phyloP scores from a whole-genome alignment of 2,888 invertebrate species.

The Panorpa germanica region DNA sequence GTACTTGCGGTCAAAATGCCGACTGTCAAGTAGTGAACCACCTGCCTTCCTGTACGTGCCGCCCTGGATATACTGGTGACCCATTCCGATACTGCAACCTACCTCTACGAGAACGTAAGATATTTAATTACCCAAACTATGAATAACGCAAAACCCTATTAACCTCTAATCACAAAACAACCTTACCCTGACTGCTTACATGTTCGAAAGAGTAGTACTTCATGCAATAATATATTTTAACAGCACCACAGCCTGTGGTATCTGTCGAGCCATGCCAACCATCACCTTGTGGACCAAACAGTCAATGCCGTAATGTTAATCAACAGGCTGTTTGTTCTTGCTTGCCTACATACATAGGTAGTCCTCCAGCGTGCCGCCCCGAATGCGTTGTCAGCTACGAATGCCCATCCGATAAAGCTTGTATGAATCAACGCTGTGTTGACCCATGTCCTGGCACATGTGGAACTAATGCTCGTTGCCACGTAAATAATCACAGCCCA shows the following conservation, averaged over 20 bases:
- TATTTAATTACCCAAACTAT: too few species aligned
- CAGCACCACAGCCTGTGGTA: constrained; percentile 8
- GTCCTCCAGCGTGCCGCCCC: constrained; percentile 32
- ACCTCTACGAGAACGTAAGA: constrained; percentile 20
- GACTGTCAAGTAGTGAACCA: constrained; percentile 45
- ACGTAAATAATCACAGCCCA: constrained; percentile 49
- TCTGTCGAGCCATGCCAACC: constrained; percentile 49
- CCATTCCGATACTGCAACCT: constrained; percentile 48
- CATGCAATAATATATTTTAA: constrained; percentile 29
- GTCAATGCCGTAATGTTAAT: constrained; percentile 35
- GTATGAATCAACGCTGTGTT: constrained; percentile 44
- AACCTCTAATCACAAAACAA: too few species aligned
- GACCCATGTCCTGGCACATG: constrained; percentile 53
- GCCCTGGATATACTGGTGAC: constrained; percentile 40
- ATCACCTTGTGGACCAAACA: constrained; percentile 40
- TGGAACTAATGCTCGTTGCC: constrained; percentile 44
- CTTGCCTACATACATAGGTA: constrained; percentile 41
- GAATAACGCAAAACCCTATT: too few species aligned
- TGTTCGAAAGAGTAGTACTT: constrained; percentile 16
- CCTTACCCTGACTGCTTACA: background rate
- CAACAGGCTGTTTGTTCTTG: constrained; percentile 50
- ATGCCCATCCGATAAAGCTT: constrained; percentile 42
- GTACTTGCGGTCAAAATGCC: constrained; percentile 42
- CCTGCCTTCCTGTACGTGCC: constrained; percentile 39
- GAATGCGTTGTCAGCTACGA: constrained; percentile 47